Percentiles rank a stretch among this genome's conserved stretches.
Conservation (phyloP, 2,113 vertebrate species). For the Chloropsis hardwickii region DNA sequence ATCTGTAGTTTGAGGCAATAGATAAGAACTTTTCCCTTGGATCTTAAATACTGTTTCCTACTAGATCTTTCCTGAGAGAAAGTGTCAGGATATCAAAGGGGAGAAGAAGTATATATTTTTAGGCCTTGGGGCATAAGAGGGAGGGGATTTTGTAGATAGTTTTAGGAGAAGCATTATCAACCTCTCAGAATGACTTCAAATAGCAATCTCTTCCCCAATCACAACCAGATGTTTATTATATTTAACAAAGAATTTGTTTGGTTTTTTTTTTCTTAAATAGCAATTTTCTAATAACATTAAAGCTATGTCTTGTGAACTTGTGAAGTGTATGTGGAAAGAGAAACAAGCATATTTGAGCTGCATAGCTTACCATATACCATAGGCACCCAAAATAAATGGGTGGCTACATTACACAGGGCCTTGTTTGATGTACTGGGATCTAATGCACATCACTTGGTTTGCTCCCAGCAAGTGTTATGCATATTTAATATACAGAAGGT, state of each 20-base stretch:
- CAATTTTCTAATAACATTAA: neutral
- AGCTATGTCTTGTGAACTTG: neutral
- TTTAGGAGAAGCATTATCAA: neutral
- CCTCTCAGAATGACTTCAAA: neutral
- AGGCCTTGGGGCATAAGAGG: neutral
- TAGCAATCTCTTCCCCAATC: neutral
- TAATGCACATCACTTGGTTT: neutral
- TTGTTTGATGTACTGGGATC: neutral
- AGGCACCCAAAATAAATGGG: neutral
- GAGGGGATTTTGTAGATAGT: neutral
- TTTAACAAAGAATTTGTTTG: neutral
- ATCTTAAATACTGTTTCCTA: neutral
- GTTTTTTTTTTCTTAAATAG: neutral
- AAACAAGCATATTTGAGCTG: neutral
- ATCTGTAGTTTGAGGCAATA: neutral
- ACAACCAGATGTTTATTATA: neutral
- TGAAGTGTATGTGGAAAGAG: neutral
- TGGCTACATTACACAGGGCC: neutral
- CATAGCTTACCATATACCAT: neutral
- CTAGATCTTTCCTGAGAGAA: neutral
- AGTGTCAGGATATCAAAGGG: constrained; percentile 17
- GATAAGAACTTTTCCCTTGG: constrained; percentile 34
- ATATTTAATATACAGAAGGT: neutral
- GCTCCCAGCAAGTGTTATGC: neutral
- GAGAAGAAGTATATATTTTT: neutral